These are phyloP conservation scores for Ginglymostoma cirratum DNA, from an alignment of 2,113 vertebrate species.

Conservation along the genomic window DNA sequence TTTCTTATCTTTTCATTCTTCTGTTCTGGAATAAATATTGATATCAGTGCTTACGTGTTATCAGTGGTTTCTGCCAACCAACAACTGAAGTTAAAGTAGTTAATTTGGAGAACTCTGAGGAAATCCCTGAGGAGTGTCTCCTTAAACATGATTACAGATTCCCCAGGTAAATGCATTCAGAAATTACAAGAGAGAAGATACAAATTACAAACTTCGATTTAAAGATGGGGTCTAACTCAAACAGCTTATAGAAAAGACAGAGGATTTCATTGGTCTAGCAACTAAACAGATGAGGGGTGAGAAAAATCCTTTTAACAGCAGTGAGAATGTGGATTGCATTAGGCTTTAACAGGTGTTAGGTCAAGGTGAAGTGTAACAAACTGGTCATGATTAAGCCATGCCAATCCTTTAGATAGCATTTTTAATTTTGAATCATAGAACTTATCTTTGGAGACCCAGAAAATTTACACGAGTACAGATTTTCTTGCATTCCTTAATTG, in stretches of 20 bases:
- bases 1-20: neutral
- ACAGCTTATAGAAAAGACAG: neutral
- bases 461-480: neutral
- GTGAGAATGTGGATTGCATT: neutral
- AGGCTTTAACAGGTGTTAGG: neutral
- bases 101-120: neutral
- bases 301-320: neutral
- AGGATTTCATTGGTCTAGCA: neutral
- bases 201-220: neutral
- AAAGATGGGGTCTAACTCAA: neutral
- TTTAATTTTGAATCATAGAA: neutral
- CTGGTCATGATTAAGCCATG: neutral
- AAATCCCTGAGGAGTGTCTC: neutral
- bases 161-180: neutral
- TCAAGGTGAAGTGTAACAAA: neutral
- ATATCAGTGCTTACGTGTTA: neutral
- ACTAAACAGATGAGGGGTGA: neutral
- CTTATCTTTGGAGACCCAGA: neutral
- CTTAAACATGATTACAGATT: neutral
- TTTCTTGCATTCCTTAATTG: neutral
- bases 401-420: neutral
- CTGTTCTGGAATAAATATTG: neutral
- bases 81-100: neutral
- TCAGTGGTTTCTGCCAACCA: neutral
- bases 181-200: neutral